These are phyloP conservation scores for Acrocephalus arundinaceus DNA, from an alignment of 2,113 vertebrate genomes.

Conservation along the genomic window DNA sequence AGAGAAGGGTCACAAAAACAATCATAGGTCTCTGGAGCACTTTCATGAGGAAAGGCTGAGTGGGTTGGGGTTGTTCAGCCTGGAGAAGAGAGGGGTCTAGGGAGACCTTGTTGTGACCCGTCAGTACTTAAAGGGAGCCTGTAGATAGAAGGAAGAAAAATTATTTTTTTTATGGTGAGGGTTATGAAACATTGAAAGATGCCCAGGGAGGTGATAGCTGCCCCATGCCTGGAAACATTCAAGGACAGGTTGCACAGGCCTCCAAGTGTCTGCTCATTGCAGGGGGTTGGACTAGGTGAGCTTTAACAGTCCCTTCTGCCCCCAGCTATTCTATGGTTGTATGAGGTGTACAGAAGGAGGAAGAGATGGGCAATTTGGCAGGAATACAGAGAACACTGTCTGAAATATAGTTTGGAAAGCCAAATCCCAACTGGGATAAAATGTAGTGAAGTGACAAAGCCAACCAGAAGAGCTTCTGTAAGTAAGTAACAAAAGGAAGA, in stretches of 20 bases:
- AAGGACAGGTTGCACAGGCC: neutral
- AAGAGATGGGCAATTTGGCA: neutral
- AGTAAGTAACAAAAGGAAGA: neutral
- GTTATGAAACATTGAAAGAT: neutral
- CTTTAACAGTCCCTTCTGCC: neutral
- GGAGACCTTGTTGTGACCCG: neutral
- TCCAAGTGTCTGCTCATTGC: neutral
- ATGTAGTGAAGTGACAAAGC: neutral
- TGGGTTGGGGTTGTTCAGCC: neutral
- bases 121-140: neutral
- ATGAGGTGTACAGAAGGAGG: neutral
- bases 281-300: neutral
- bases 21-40: neutral
- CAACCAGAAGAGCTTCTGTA: neutral
- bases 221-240: neutral
- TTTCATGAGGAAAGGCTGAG: neutral
- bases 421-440: neutral
- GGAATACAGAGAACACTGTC: neutral
- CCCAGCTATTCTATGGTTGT: neutral
- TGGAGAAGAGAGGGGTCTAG: neutral
- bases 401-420: neutral
- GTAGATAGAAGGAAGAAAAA: neutral
- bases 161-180: neutral
- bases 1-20: neutral
- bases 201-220: neutral